Evolutionary conservation across 2,888 invertebrate genomes (phyloP).

Genomic region (Mythimna ferrago): DNA sequence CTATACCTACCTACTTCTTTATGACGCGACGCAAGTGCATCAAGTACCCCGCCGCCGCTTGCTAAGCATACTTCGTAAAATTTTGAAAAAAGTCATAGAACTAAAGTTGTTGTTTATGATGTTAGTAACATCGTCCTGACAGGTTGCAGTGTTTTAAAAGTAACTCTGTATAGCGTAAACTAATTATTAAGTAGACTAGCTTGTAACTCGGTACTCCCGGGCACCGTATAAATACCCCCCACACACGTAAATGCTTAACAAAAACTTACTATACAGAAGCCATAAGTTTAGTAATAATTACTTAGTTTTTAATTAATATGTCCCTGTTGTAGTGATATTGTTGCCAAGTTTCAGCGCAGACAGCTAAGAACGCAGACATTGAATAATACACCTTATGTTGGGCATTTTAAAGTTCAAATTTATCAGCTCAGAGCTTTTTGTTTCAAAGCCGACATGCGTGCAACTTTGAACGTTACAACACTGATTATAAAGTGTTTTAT

Average conservation of each 20-base stretch:
- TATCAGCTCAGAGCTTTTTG: too few species aligned
- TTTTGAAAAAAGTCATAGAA: too few species aligned
- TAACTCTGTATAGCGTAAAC: constrained; percentile 12
- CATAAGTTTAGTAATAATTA: constrained; percentile 30
- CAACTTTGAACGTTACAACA: neutral
- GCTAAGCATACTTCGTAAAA: too few species aligned
- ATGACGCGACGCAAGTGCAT: too few species aligned
- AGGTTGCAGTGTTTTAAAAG: too few species aligned
- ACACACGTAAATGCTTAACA: constrained; percentile 54
- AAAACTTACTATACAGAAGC: constrained; percentile 60
- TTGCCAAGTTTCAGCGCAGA: neutral
- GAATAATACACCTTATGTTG: neutral
- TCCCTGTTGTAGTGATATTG: constrained; percentile 12
- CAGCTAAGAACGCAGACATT: neutral
- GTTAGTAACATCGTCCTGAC: too few species aligned
- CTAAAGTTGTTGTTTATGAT: too few species aligned
- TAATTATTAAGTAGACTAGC: constrained; percentile 64
- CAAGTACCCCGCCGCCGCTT: too few species aligned
- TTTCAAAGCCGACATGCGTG: neutral
- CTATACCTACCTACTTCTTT: too few species aligned
- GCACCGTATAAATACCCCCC: constrained; percentile 51
- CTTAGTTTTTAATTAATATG: constrained; percentile 16
- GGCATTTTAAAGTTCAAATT: neutral
- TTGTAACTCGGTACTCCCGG: constrained; percentile 54
- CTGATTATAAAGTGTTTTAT: neutral